Evolutionary conservation across 2,888 invertebrate genomes (phyloP), one percentile per base, ranked within the genome.

Genomic region (Oxytorus armatus): DNA sequence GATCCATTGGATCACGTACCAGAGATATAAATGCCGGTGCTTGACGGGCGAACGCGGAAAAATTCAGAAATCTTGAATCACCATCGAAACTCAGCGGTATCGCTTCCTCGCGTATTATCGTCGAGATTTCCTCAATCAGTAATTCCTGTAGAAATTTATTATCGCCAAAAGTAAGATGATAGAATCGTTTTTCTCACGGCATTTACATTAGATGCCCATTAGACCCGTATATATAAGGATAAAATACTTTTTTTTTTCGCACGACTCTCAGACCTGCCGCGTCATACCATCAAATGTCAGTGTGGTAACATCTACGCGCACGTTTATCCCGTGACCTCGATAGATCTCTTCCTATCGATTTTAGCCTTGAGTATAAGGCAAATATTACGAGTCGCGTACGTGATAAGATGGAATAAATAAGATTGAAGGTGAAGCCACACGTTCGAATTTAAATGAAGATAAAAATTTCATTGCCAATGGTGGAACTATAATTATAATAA

Each of bases 11-110:
- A 86, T 95, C 93, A 83, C 95, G 92, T 47, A 95, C 93, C 53
- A 95, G 85, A 85, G 94, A 94, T 77, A 95, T 92, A 88, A 93
- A 95, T 14, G 93, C 93, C 1, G 95, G 95, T 14, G 93, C 93
- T 85, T 94, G 94, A 72, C 92, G 92, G 39, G 93, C 94, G 84
- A 93, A 94, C 47, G 91, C 87, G 1, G 94, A 93, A 88, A 95
- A 95, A 89, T 95, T 94, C 14, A 94, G 89, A 87, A 94, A 95
- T 86, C 93, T 93, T 0, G 94, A 92, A 85, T 94, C 93, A 18
- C 93, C 92, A 86, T 95, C 94, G 86, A 95, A 94, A 85, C 93
- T 93, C 79, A 94, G 88, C 18, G 94, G 94, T 33, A 94, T 91
- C n/a, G 94, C 94, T 85, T 93, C 92, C 75, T 92, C 91, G 82